Evolutionary conservation across 2,797 vertebrate species (phyloP).

Genomic region (Trachops cirrhosus): DNA sequence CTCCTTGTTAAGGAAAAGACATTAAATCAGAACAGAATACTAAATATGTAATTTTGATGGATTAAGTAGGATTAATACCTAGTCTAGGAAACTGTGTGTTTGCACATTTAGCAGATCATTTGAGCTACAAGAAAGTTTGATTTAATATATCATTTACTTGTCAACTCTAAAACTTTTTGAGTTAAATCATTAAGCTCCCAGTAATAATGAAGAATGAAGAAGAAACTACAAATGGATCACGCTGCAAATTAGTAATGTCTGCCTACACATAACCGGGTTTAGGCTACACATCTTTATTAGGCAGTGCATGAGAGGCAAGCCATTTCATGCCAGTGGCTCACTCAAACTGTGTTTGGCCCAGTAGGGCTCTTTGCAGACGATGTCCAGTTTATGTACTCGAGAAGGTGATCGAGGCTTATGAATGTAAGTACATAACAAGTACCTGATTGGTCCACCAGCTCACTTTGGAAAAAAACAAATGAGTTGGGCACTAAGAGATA

Average conservation of each 20-base stretch:
- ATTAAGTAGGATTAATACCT: conserved; percentile 69
- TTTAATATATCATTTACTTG: background rate
- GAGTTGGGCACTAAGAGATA: background rate
- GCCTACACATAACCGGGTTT: background rate
- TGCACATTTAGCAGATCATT: conserved; percentile 14
- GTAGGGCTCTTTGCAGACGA: background rate
- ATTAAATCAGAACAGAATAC: conserved; percentile 48
- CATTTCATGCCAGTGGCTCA: background rate
- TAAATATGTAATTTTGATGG: conserved; percentile 55
- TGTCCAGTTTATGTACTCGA: background rate
- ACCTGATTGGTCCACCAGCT: background rate
- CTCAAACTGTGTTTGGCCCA: background rate
- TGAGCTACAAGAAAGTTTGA: conserved; percentile 13
- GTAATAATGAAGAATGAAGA: background rate
- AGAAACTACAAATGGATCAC: background rate
- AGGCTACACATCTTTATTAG: background rate
- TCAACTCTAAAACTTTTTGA: conserved; percentile 32
- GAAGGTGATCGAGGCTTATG: background rate
- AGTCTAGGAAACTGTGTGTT: conserved; percentile 26
- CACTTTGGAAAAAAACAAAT: background rate
- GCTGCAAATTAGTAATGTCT: background rate
- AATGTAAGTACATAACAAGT: background rate
- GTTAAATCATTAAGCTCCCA: background rate
- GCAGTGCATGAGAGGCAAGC: background rate
- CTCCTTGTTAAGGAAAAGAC: conserved; percentile 27